Conservation (phyloP, 2,888 invertebrate species). For the Pimpla rufipes region DNA sequence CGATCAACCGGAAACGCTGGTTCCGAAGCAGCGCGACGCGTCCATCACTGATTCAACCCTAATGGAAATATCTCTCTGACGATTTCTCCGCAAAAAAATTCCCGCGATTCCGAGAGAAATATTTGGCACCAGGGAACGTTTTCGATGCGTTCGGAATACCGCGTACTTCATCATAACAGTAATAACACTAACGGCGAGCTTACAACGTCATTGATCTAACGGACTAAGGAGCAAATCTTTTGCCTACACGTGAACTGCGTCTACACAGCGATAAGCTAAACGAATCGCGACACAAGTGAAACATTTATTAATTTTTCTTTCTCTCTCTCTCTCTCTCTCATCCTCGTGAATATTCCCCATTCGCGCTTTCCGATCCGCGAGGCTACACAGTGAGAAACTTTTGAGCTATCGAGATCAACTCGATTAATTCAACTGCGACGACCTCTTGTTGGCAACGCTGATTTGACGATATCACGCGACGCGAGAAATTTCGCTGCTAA, state of each 20-base stretch:
- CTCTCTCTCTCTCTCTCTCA: too few species aligned
- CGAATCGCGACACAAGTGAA: constrained; percentile 51
- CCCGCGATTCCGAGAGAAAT: too few species aligned
- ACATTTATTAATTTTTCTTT: constrained; percentile 20
- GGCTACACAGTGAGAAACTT: constrained; percentile 40
- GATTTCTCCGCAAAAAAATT: too few species aligned
- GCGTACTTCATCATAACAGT: constrained; percentile 50
- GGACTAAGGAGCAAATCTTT: constrained; percentile 47
- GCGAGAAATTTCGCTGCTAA: constrained; percentile 23
- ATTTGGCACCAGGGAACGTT: constrained; percentile 21
- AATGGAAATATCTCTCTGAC: too few species aligned
- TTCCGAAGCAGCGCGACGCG: not conserved
- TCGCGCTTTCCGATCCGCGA: not conserved
- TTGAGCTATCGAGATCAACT: constrained; percentile 68
- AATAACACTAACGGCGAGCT: constrained; percentile 60
- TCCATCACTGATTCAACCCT: not conserved
- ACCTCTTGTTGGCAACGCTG: constrained; percentile 13
- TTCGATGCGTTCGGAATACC: constrained; percentile 48
- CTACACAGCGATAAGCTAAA: constrained; percentile 66
- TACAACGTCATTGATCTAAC: constrained; percentile 44
- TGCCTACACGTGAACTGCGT: constrained; percentile 49
- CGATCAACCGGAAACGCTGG: not conserved
- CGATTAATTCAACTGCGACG: constrained; percentile 56
- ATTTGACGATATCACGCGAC: not conserved
- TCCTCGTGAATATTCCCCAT: constrained; percentile 13